These are phyloP conservation scores for Strongylocentrotus purpuratus DNA, from an alignment of 35 echinoderm and acorn worm genomes.

Conservation along the genomic window DNA sequence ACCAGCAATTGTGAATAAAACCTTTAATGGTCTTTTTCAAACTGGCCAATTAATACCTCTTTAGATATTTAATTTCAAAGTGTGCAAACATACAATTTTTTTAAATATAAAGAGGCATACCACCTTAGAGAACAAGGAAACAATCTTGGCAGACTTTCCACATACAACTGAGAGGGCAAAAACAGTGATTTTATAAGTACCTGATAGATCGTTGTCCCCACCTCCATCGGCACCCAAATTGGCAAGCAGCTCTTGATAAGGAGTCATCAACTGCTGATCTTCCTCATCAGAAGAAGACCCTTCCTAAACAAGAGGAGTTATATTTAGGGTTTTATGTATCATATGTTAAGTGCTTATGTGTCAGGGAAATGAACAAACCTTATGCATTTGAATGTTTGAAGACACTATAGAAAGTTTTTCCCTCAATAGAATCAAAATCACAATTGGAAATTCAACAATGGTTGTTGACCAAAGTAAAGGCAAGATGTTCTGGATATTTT, in stretches of 20 bases:
- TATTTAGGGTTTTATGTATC: not conserved
- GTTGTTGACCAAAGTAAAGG: not conserved
- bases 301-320: not conserved
- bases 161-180: not conserved
- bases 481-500: not conserved
- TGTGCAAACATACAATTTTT: not conserved
- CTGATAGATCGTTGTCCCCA: not conserved
- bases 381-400: not conserved
- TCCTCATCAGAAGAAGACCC: slow-evolving; percentile 23
- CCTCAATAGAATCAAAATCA: not conserved
- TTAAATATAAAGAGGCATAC: not conserved
- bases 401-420: not conserved
- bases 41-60: too few relatives aligned
- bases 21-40: too few relatives aligned
- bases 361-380: not conserved
- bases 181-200: not conserved
- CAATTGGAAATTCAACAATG: not conserved
- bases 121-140: not conserved
- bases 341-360: not conserved
- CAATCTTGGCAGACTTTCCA: not conserved
- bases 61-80: not conserved
- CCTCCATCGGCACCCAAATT: not conserved
- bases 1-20: too few relatives aligned
- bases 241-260: slow-evolving; percentile 29
- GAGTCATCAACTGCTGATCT: not conserved